Percentiles rank a stretch among this genome's conserved stretches.
These are phyloP conservation scores for Gymnogyps californianus DNA, from an alignment of 2,113 vertebrate species.

Conservation along the genomic window DNA sequence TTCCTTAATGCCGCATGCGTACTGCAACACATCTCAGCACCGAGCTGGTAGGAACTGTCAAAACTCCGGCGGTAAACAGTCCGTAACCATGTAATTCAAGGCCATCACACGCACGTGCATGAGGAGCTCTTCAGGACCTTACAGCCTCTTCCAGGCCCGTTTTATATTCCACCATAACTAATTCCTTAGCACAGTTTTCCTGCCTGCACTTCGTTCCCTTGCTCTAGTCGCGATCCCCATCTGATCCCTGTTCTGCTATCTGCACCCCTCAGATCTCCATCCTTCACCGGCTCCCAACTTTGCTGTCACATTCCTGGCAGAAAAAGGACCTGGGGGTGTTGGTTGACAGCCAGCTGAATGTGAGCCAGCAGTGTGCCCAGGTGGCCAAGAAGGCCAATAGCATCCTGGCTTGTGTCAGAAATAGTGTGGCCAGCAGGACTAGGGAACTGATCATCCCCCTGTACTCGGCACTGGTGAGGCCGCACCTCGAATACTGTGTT, in stretches of 20 bases:
- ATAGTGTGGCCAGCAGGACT: no score
- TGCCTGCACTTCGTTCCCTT: no score
- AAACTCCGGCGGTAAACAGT: fast-evolving
- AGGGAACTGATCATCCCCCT: not conserved
- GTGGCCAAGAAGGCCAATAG: not conserved
- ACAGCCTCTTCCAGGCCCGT: fast-evolving
- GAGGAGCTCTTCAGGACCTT: not conserved
- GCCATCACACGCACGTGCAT: fast-evolving
- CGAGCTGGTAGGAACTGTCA: no score
- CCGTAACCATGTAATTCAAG: fast-evolving
- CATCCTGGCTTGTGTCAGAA: not conserved
- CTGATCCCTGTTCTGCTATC: fast-evolving
- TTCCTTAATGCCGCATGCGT: fast-evolving
- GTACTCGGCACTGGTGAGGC: not conserved
- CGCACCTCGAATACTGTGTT: no score
- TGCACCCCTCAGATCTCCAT: fast-evolving
- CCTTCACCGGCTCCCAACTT: no score
- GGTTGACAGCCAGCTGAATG: no score
- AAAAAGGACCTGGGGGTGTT: not conserved
- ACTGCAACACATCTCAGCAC: fast-evolving
- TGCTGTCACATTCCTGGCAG: not conserved
- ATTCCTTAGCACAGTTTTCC: not conserved
- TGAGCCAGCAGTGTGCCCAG: no score
- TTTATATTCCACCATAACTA: no score
- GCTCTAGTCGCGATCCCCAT: fast-evolving